Evolutionary conservation across 2,888 invertebrate species (phyloP).

Genomic region (Eupithecia pulchellata): DNA sequence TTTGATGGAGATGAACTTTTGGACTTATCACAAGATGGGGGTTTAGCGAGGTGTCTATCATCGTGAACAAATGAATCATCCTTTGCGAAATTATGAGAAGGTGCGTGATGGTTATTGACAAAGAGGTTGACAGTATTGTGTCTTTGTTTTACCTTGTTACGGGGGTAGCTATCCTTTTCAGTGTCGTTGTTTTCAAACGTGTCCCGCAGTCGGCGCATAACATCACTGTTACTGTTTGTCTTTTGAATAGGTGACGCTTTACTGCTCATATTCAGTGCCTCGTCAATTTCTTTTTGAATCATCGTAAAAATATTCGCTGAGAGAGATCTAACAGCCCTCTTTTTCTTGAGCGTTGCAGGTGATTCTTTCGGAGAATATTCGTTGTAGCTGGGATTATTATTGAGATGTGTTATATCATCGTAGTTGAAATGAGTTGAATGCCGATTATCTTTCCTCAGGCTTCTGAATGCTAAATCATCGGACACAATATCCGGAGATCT

Average conservation of each 20-base stretch:
- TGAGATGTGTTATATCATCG: constrained; percentile 78
- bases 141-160: constrained; percentile 83
- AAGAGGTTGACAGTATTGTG: constrained; percentile 81
- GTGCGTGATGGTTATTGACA: constrained; percentile 78
- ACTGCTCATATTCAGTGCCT: constrained; percentile 80
- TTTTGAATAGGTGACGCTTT: constrained; percentile 84
- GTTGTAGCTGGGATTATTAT: constrained; percentile 74
- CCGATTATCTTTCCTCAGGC: constrained; percentile 91
- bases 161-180: constrained; percentile 74
- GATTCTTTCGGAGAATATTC: constrained; percentile 73
- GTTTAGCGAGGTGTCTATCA: constrained; percentile 79
- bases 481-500: constrained; percentile 92
- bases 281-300: constrained; percentile 88
- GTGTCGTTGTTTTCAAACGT: constrained; percentile 79
- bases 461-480: constrained; percentile 95
- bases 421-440: constrained; percentile 82
- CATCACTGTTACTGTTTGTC: constrained; percentile 87
- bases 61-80: constrained; percentile 83
- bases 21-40: constrained; percentile 82
- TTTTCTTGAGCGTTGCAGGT: constrained; percentile 86
- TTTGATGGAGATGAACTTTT: constrained; percentile 85
- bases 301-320: constrained; percentile 94
- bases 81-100: constrained; percentile 80
- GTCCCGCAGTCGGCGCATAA: constrained; percentile 79
- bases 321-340: constrained; percentile 91